Percentiles rank a stretch among this genome's conserved stretches.
These are phyloP conservation scores for Aurelia aurita complex sp. Pacific DNA, from an alignment of 30 jellyfish, hydroid and myxozoan genomes.

Conservation along the genomic window DNA sequence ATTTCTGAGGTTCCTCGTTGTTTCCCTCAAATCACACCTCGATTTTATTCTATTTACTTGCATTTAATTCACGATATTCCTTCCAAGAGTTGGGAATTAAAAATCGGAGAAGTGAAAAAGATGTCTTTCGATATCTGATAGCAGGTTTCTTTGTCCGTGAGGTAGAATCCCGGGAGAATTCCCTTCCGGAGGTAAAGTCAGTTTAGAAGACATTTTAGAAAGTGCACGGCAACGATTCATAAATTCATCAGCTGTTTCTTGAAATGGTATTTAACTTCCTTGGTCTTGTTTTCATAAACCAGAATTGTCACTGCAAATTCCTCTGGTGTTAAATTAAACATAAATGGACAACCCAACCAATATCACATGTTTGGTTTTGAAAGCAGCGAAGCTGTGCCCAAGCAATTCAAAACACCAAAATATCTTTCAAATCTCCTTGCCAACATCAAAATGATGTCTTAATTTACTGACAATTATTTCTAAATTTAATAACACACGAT, in stretches of 20 bases:
- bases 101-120: too few species aligned
- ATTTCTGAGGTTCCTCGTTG: too few species aligned
- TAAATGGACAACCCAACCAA: background rate
- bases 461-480: background rate
- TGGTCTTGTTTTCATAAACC: background rate
- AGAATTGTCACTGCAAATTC: background rate
- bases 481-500: background rate
- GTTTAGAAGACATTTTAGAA: too few species aligned
- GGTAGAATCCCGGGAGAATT: background rate
- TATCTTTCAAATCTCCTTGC: too few species aligned
- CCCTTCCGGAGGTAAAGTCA: background rate
- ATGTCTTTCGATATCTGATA: too few species aligned
- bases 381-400: slow-evolving; percentile 6
- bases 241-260: background rate
- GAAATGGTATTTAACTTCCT: background rate
- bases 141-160: too few species aligned
- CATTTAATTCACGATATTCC: too few species aligned
- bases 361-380: background rate
- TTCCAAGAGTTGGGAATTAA: too few species aligned
- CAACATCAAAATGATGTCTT: slow-evolving; percentile 1
- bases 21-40: too few species aligned
- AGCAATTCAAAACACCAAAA: background rate
- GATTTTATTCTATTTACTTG: too few species aligned
- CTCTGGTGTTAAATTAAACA: background rate
- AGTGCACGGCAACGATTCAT: background rate